Base-by-base conservation (phyloP, 2,888 invertebrate genomes). In the Busseola fusca region DNA sequence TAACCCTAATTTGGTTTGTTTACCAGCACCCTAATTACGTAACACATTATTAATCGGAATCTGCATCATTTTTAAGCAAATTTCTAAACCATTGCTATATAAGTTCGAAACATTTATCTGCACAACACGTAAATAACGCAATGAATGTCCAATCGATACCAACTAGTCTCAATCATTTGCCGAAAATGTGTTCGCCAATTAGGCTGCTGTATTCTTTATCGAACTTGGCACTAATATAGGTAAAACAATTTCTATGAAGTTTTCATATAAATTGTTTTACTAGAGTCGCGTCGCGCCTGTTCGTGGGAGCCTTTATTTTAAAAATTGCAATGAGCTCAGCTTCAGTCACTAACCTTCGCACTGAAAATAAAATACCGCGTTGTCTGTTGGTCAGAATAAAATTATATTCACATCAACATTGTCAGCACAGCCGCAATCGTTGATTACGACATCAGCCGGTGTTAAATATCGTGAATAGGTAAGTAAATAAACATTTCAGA, bases 321-420 rank as follows among this genome's bases (percentile, higher is more conserved):
- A 84, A 86, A 84, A 76, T 71, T 82, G 73, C 63, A 82, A 83
- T 90, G 90, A 92, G 87, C 90, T 91, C 91, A 91, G 74, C 74
- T 73, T 64, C 76, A 57, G 74, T 77, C 78, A 72, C 63, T 86
- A 84, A 87, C 87, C 88, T 88, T 88, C 87, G 74, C 57, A 81
- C 88, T 88, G 86, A 88, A 91, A 91, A 91, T 91, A 90, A 89
- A 88, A 85, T 83, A 76, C 58, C 69, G 68, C 71, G 75, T 59
- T 40, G 48, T 45, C 5, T 71, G 66, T 69, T 84, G 69, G 76
- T 76, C 76, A 64, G 76, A 68, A 76, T 82, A 45, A 74, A 58
- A 72, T 72, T 73, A 74, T 74, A 69, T 74, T 65, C 62, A 69
- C 54, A 60, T 62, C 50, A 74, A 64, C 50, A 74, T 60, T 68